Evolutionary conservation across 2,797 vertebrate genomes (phyloP).

Genomic region (Nothura maculosa): DNA sequence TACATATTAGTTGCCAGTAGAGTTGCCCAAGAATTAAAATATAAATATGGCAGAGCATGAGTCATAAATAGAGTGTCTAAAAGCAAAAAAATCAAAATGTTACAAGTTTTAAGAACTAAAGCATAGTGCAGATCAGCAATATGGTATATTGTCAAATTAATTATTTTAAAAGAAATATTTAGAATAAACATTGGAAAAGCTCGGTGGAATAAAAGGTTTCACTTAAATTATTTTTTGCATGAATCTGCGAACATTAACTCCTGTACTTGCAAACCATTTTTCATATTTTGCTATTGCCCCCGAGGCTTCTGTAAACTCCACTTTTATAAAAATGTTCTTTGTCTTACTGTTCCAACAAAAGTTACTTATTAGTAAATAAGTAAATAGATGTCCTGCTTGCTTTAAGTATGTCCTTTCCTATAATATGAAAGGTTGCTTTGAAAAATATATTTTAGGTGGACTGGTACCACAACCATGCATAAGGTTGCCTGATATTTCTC

Average conservation of each 20-base stretch:
- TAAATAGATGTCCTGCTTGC: slow-evolving; percentile 51
- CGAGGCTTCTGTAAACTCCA: not conserved
- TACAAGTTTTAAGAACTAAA: slow-evolving; percentile 23
- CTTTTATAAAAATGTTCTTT: not conserved
- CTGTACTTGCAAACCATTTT: not conserved
- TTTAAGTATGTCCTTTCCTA: slow-evolving; percentile 65
- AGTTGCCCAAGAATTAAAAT: slow-evolving; percentile 33
- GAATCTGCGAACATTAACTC: not conserved
- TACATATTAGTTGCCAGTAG: slow-evolving; percentile 18
- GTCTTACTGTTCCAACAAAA: slow-evolving; percentile 18
- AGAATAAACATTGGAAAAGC: slow-evolving; percentile 66
- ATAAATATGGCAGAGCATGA: slow-evolving; percentile 33
- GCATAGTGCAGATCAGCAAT: slow-evolving; percentile 34
- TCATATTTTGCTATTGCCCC: not conserved
- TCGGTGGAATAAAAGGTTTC: not conserved
- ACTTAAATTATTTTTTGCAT: not conserved
- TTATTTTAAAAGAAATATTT: slow-evolving; percentile 68
- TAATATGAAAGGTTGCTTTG: not conserved
- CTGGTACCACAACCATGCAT: not conserved
- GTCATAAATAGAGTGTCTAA: slow-evolving; percentile 20
- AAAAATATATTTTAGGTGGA: not conserved
- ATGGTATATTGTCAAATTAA: slow-evolving; percentile 65
- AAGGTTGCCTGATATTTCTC: not conserved
- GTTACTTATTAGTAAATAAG: slow-evolving; percentile 52
- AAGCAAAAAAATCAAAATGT: slow-evolving; percentile 21